Evolutionary conservation across 2,797 vertebrate genomes (phyloP), one percentile per base, ranked within the genome.

Genomic region (Paguma larvata): DNA sequence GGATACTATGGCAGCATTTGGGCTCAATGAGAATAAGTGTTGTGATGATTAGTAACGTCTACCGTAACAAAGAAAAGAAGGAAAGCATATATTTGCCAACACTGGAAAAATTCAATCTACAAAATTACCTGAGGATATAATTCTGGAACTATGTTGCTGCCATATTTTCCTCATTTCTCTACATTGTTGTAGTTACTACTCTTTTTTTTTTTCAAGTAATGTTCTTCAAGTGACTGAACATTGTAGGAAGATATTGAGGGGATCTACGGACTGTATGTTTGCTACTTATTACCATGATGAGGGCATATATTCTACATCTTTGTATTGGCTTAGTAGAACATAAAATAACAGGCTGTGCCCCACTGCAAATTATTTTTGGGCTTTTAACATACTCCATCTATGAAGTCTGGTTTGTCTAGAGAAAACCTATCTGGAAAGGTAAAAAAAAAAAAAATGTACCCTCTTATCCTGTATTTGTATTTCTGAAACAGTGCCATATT

Each of bases 51-150:
- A 89, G 63, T 80, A 65, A 82, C 46, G 14, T 72, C 73, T 80
- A 59, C 59, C n/a, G 68, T 6, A 46, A 34, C 11, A 73, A 82
- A 34, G 38, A 51, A 62, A 85, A 85, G 72, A 80, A 93, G 41
- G 41, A 82, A 89, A 51, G 4, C 15, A 44, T 53, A 2, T 67
- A 62, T 91, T 85, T 96, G 27, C 51, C 67, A 93, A 86, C 25
- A 85, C 25, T 32, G 72, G 77, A 92, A 92, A 96, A 96, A 85
- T 93, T 82, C 65, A 80, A 70, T 93, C 67, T 65, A 82, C 23
- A 94, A 92, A 93, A 73, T 72, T 72, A 67, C 93, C 89, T 48
- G n/a, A 82, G 87, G 86, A 93, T 44, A 6, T 70, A 79, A 92
- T 92, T 96, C 38, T 90, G 46, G 48, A 96, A 91, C 65, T 78